Base-by-base conservation (phyloP, 2,888 invertebrate genomes). In the Cryptus viduatorius region DNA sequence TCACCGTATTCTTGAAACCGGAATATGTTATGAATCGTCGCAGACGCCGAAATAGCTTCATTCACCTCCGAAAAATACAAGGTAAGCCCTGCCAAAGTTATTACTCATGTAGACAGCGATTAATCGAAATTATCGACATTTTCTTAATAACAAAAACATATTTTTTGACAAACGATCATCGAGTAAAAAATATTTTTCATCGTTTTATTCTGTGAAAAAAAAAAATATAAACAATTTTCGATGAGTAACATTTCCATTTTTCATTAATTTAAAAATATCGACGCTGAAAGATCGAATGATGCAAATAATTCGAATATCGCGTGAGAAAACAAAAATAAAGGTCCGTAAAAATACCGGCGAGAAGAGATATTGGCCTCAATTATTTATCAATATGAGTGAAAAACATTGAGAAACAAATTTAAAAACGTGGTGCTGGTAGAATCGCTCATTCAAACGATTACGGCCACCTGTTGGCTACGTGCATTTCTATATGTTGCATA, bases 401-500 rank as follows among this genome's bases (percentile, higher is more conserved):
- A 24, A 24, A 24, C 24, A 24, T 24, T 24, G 24, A 24, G 7
- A 19, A 53, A 69, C 14, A 69, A 3, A 7, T n/a, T 46, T 14
- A n/a, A 37, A 29, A 29, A 56, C 72, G 29, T 53, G 72, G 19
- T 61, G 61, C 61, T 24, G 14, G 29, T 14, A 29, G 14, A 14
- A 16, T 64, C 31, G 37, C 37, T 14, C 16, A 50, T 72, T 37
- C 4, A 46, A 44, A 53, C 37, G 46, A 31, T 79, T n/a, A 46
- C 64, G 29, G 46, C 65, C 29, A 72, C 69, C 31, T 75, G 82
- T 79, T 73, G 82, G 46, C 73, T 77, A 29, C 78, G 16, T 19
- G 53, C 14, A 61, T 82, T 24, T 53, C 48, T 24, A 24, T 24
- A 24, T 61, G 53, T 59, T 78, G 73, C 64, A 59, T 24, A 12